Evolutionary conservation across 2,113 vertebrate genomes (phyloP).

Genomic region (Odocoileus virginianus): DNA sequence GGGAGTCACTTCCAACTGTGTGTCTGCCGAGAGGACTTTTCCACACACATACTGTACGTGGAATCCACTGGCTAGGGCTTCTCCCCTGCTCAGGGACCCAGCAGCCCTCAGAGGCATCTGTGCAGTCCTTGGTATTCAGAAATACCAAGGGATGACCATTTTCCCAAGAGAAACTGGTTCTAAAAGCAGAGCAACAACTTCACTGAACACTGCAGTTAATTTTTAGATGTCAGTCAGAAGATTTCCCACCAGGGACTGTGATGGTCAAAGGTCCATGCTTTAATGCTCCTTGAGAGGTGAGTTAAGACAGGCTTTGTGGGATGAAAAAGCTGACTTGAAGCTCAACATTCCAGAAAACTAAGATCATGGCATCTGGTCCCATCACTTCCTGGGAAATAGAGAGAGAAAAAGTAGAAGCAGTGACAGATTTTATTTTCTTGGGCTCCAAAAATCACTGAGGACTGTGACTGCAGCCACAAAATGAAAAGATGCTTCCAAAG

Average conservation of each 20-base stretch:
- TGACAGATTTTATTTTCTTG: neutral
- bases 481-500: neutral
- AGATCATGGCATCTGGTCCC: neutral
- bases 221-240: neutral
- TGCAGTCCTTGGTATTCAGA: too few species aligned
- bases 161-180: neutral
- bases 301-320: neutral
- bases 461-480: neutral
- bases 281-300: neutral
- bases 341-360: neutral
- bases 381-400: neutral
- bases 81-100: too few species aligned
- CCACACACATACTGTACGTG: fast-evolving
- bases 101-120: neutral
- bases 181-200: neutral
- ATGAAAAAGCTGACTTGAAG: neutral
- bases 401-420: neutral
- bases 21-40: neutral
- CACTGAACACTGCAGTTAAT: neutral
- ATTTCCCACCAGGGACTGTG: neutral
- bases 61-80: fast-evolving
- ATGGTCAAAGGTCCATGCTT: neutral
- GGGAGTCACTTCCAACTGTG: neutral
- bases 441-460: neutral
- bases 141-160: neutral